Conservation (phyloP, 1,140 invertebrate species). For the Megathymus violae region DNA sequence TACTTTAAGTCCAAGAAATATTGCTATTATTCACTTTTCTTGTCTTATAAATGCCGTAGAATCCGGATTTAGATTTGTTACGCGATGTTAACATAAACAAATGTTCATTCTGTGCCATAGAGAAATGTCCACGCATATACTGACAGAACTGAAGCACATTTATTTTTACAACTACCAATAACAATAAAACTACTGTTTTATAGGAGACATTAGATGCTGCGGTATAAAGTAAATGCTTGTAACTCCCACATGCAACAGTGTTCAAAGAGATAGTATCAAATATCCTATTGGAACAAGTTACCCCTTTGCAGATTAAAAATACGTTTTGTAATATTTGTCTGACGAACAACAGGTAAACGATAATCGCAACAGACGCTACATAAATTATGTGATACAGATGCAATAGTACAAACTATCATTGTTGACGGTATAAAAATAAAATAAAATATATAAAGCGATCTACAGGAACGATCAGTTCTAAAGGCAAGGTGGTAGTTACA, state of each 20-base stretch:
- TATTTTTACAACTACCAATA: constrained; percentile 26
- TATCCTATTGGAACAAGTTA: constrained; percentile 36
- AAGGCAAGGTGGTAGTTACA: no score
- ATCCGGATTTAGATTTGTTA: constrained; percentile 2
- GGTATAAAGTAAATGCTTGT: constrained; percentile 30
- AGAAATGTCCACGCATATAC: constrained; percentile 24
- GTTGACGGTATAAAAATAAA: no score
- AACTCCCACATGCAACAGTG: constrained; percentile 35
- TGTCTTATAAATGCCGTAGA: not conserved
- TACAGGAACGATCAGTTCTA: no score
- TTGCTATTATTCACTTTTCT: not conserved
- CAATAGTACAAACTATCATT: no score
- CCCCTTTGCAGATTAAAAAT: constrained; percentile 33
- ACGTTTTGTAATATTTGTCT: constrained; percentile 3
- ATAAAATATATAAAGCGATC: no score
- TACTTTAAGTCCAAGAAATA: not conserved
- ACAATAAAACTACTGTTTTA: constrained; percentile 44
- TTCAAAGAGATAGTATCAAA: constrained; percentile 39
- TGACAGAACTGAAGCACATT: constrained; percentile 25
- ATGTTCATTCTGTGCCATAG: constrained; percentile 15
- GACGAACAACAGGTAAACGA: constrained; percentile 3
- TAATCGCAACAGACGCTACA: no score
- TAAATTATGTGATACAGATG: no score
- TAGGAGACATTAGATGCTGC: constrained; percentile 32
- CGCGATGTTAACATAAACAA: constrained; percentile 18